phyloP scores from a whole-genome alignment of 2,113 vertebrate genomes.

The Phalacrocorax brasilianus region DNA sequence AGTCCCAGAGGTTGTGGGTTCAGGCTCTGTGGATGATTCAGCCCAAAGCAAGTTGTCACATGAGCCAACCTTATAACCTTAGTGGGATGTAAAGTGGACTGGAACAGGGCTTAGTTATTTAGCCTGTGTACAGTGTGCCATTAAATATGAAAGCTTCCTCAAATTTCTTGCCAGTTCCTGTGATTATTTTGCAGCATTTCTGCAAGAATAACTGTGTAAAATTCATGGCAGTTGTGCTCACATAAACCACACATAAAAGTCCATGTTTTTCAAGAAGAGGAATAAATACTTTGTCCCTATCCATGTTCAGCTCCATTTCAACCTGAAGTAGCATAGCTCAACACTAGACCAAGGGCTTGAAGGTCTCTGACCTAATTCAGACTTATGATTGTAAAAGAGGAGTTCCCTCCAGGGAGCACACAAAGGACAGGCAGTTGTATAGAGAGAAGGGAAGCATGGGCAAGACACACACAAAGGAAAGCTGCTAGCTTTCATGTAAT shows the following conservation, averaged over 20 bases:
- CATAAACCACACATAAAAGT: not conserved
- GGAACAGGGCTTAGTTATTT: not conserved
- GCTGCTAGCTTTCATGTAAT: not conserved
- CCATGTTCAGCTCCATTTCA: not conserved
- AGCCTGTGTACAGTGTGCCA: not conserved
- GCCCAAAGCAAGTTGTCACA: not conserved
- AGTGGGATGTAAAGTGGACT: not conserved
- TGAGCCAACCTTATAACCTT: not conserved
- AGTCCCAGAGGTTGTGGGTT: not conserved
- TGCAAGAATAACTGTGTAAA: not conserved
- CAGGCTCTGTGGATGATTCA: not conserved
- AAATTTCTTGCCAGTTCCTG: not conserved
- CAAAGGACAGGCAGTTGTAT: not conserved
- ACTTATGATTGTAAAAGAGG: not conserved
- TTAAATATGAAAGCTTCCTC: slow-evolving; percentile 13
- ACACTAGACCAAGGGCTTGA: not conserved
- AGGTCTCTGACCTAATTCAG: not conserved
- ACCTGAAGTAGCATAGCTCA: not conserved
- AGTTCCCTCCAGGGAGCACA: not conserved
- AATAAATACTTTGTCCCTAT: not conserved
- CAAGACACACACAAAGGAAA: not conserved
- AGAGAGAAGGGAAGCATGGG: not conserved
- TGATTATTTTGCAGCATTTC: not conserved
- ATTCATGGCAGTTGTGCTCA: not conserved
- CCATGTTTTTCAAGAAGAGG: not conserved